These are phyloP conservation scores for Megalurothrips usitatus DNA, from an alignment of 2,888 invertebrate genomes.

Conservation along the genomic window DNA sequence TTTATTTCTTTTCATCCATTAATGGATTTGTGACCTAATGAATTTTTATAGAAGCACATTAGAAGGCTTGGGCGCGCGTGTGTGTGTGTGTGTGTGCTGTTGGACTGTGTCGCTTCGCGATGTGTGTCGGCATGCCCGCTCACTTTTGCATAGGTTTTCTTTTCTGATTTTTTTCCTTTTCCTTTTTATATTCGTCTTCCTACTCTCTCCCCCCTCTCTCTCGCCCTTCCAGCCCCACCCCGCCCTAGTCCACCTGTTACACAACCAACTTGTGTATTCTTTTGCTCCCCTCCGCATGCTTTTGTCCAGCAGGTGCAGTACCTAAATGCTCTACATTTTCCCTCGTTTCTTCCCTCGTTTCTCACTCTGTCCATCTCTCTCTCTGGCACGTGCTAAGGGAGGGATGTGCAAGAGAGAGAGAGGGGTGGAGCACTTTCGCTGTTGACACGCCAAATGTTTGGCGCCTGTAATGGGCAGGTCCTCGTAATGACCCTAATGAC, in stretches of 20 bases:
- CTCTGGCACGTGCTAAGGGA: not conserved
- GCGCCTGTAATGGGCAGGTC: no score
- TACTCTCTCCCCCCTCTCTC: not conserved
- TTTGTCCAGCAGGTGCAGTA: no score
- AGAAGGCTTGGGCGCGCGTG: not conserved
- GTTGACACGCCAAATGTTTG: not conserved
- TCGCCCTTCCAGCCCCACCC: not conserved
- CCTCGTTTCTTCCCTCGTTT: not conserved
- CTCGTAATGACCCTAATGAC: no score
- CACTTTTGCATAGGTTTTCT: no score
- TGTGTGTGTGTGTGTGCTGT: not conserved
- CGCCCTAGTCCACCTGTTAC: not conserved
- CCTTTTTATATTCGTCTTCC: no score
- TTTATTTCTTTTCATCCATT: not conserved
- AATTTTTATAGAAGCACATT: conserved; percentile 25
- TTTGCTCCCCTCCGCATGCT: no score
- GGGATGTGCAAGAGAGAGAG: not conserved
- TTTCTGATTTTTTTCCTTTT: no score
- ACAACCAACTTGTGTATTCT: no score
- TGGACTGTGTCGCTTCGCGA: not conserved
- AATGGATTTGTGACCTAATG: conserved; percentile 23
- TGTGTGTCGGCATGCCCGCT: not conserved
- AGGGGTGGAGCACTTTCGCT: not conserved
- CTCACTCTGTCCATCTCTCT: not conserved
- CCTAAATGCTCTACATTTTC: no score